These are phyloP conservation scores for Staurois parvus DNA, from an alignment of 2,797 vertebrate species.

Conservation along the genomic window DNA sequence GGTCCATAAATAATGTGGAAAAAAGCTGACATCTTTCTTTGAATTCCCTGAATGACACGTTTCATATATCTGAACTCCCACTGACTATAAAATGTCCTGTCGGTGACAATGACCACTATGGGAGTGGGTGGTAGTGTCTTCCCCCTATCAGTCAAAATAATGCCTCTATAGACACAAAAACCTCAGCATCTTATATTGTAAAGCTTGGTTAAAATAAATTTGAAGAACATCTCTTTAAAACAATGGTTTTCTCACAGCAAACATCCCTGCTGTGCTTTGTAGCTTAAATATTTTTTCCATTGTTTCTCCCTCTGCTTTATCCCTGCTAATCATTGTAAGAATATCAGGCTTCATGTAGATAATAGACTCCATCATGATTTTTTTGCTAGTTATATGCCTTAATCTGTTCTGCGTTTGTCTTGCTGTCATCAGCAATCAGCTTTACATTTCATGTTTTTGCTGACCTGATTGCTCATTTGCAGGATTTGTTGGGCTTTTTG, in stretches of 20 bases:
- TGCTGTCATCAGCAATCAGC: slow-evolving; percentile 26
- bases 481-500: neutral
- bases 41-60: too few species aligned
- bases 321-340: slow-evolving; percentile 17
- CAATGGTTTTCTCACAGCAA: neutral
- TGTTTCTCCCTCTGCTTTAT: neutral
- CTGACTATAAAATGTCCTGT: too few species aligned
- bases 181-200: too few species aligned
- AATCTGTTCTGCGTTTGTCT: slow-evolving; percentile 6
- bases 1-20: too few species aligned
- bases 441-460: slow-evolving; percentile 8
- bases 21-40: too few species aligned
- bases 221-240: neutral
- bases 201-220: neutral
- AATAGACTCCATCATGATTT: neutral
- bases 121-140: too few species aligned
- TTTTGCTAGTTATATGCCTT: neutral
- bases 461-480: neutral
- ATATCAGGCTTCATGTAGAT: neutral
- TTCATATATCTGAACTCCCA: too few species aligned
- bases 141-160: too few species aligned
- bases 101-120: too few species aligned
- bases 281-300: neutral
- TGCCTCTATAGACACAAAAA: too few species aligned
- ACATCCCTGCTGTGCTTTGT: neutral